Conservation (phyloP, 1,140 invertebrate species). For the Temnothorax curvispinosus region DNA sequence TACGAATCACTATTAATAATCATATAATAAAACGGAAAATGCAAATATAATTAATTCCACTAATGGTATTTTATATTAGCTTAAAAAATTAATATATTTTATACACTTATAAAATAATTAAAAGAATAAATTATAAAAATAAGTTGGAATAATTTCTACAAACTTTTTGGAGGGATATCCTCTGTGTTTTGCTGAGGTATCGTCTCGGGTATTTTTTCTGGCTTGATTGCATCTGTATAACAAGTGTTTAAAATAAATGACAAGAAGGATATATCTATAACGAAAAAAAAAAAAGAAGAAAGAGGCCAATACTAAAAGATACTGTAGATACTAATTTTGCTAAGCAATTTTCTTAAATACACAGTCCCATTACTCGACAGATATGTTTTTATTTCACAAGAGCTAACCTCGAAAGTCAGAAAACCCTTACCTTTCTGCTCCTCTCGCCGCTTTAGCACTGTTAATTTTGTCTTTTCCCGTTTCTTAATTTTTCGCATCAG, state of each 20-base stretch:
- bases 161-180: constrained; percentile 65
- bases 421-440: constrained; percentile 75
- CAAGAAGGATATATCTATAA: not conserved
- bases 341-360: not conserved
- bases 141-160: constrained; percentile 54
- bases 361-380: not conserved
- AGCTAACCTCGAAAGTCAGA: not conserved
- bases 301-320: not conserved
- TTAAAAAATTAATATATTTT: not conserved
- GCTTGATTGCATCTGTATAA: constrained; percentile 73
- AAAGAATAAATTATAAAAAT: not conserved
- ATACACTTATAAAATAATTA: not conserved
- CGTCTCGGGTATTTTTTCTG: constrained; percentile 39
- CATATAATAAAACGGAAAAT: constrained; percentile 28
- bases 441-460: constrained; percentile 87
- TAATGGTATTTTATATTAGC: not conserved
- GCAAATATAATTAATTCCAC: not conserved
- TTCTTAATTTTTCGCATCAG: constrained; percentile 92
- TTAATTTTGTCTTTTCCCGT: constrained; percentile 90
- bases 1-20: constrained; percentile 10
- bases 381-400: not conserved
- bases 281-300: not conserved
- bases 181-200: constrained; percentile 51
- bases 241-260: not conserved
- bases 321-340: not conserved